Base-by-base conservation (phyloP, 2,113 vertebrate species). In the Jacana jacana region DNA sequence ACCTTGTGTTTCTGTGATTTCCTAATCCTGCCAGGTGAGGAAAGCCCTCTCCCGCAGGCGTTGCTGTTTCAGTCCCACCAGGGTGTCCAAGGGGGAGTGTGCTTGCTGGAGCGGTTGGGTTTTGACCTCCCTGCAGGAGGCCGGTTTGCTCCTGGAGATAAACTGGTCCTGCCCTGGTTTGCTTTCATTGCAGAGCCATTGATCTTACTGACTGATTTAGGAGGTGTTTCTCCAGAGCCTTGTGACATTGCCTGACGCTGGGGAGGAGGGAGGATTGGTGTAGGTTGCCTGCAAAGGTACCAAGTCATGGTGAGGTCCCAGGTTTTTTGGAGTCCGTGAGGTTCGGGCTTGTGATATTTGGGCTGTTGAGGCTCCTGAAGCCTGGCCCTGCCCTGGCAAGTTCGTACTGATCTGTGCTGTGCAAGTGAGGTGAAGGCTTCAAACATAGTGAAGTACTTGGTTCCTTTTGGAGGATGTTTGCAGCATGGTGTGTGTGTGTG, bases 261-360 rank as follows among this genome's bases (percentile, higher is more conserved):
- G 33, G 51, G 51, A 66, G 30, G 37, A 78, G 55, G 35, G 24
- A 65, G 25, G 22, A 31, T 51, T 86, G n/a, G 17, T 40, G 30
- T 68, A n/a, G 35, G 35, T 37, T 86, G 35, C 39, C 49, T 42
- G 49, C 49, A 83, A 30, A 89, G 54, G 37, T 76, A 23, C 64
- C 0, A 1, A 54, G 19, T 39, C 0, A 0, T 0, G 1, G 35
- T 82, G 57, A 88, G 79, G 8, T 78, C 37, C 13, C 35, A 40
- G 35, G 6, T 13, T 28, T 71, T 49, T 80, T 2, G 3, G 20
- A 57, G 17, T 35, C 24, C 1, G 0, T 68, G 66, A 64, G 8
- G 18, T 91, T 81, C 96, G 4, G 1, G 5, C 11, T 64, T 84
- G 42, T n/a, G 39, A 46, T 12, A 1, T 60, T 40, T 54, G 39